A percentile compares a stretch with the other conserved stretches of the same genome.
Conservation (phyloP, 2,113 vertebrate species). For the Ornithorhynchus anatinus region DNA sequence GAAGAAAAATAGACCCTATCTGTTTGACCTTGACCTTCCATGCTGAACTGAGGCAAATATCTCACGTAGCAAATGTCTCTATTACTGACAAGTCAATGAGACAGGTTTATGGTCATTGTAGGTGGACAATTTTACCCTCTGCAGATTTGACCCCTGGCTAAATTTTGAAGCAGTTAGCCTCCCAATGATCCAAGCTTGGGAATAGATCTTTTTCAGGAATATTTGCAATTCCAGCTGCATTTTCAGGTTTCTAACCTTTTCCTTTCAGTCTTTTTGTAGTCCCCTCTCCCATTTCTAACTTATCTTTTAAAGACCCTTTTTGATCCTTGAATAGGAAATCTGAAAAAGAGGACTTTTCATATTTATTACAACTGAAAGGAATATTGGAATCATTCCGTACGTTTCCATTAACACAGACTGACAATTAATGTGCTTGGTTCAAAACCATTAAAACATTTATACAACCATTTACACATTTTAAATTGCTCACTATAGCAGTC, state of each 20-base stretch:
- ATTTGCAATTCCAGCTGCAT: neutral
- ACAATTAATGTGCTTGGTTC: conserved; percentile 63
- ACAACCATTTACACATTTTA: conserved; percentile 56
- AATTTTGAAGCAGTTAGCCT: accelerated
- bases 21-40: too few species aligned
- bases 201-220: neutral
- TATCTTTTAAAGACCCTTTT: neutral
- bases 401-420: conserved; percentile 54
- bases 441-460: conserved; percentile 61
- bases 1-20: too few species aligned
- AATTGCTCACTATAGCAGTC: conserved; percentile 51
- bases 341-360: conserved; percentile 37
- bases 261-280: neutral
- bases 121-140: too few species aligned
- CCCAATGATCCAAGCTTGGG: too few species aligned
- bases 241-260: neutral
- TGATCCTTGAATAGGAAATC: neutral
- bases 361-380: conserved; percentile 35
- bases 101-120: too few species aligned
- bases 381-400: conserved; percentile 33
- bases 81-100: too few species aligned
- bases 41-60: too few species aligned
- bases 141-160: too few species aligned
- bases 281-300: neutral
- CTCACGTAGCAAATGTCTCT: too few species aligned